A percentile compares a stretch with the other conserved stretches of the same genome.
Evolutionary conservation across 1,140 invertebrate genomes (phyloP).

Genomic region (Pentalonia nigronervosa): DNA sequence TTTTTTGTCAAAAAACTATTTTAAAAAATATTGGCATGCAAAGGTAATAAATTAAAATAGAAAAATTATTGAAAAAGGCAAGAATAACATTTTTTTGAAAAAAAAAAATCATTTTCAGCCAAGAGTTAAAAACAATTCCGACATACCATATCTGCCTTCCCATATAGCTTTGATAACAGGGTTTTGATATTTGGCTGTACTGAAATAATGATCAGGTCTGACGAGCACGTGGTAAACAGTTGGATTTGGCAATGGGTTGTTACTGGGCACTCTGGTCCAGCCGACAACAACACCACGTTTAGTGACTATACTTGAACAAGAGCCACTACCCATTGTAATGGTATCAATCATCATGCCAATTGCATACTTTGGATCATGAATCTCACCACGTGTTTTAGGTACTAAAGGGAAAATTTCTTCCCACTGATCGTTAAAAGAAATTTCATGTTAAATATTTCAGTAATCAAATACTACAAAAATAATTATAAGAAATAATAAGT

Average conservation of each 20-base stretch:
- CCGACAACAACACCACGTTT: slow-evolving; percentile 31
- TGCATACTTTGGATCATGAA: slow-evolving; percentile 29
- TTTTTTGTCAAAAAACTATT: not conserved
- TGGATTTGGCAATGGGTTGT: not conserved
- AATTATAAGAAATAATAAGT: not conserved
- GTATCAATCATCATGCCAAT: slow-evolving; percentile 42
- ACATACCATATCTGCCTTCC: not conserved
- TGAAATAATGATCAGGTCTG: slow-evolving; percentile 13
- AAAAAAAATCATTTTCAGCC: not conserved
- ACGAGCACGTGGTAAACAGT: not conserved
- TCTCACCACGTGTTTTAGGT: slow-evolving; percentile 27
- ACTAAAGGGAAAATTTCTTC: slow-evolving; percentile 27
- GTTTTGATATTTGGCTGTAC: not conserved
- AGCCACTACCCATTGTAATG: not conserved
- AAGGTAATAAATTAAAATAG: not conserved
- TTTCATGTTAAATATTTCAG: not conserved
- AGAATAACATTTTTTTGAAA: not conserved
- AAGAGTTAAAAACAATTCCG: not conserved
- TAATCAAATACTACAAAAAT: not conserved
- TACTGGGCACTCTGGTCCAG: slow-evolving; percentile 15
- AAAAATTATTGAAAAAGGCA: not conserved
- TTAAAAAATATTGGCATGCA: not conserved
- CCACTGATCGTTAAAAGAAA: not conserved
- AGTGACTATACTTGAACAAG: not conserved
- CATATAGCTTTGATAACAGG: slow-evolving; percentile 7